Conservation (phyloP, 2,113 vertebrate species). For the Labeo catla region DNA sequence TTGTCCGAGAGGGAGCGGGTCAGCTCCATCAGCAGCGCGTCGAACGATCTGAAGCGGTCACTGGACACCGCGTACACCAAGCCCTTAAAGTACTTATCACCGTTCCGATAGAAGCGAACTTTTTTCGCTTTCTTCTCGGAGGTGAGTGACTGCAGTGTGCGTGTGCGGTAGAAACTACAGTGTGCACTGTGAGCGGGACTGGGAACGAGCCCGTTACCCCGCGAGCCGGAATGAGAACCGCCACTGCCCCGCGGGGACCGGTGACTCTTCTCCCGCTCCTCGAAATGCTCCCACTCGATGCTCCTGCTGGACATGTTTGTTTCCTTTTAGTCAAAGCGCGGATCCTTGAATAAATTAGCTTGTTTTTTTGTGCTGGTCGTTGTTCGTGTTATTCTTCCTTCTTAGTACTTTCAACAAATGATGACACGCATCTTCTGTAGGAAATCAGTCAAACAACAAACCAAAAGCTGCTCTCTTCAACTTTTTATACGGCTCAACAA, state of each 20-base stretch:
- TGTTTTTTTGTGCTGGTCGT: background rate
- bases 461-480: background rate
- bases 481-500: background rate
- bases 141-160: slow-evolving; percentile 94
- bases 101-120: slow-evolving; percentile 96
- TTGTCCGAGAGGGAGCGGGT: slow-evolving; percentile 94
- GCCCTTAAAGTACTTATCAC: slow-evolving; percentile 96
- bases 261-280: slow-evolving; percentile 88
- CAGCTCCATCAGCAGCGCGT: slow-evolving; percentile 92
- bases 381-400: background rate
- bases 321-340: background rate
- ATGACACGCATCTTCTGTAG: background rate
- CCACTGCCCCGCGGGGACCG: slow-evolving; percentile 74
- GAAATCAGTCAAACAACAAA: background rate
- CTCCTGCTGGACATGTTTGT: slow-evolving; percentile 75
- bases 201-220: slow-evolving; percentile 86
- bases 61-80: slow-evolving; percentile 91
- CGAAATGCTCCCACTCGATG: slow-evolving; percentile 95
- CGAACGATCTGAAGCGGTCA: slow-evolving; percentile 93
- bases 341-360: background rate
- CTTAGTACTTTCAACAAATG: background rate
- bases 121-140: slow-evolving; percentile 93
- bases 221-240: slow-evolving; percentile 76
- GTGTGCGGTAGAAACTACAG: slow-evolving; percentile 96
- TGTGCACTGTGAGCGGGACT: slow-evolving; percentile 98